Conservation (phyloP, 2,113 vertebrate species). For the Falcunculus frontatus region DNA sequence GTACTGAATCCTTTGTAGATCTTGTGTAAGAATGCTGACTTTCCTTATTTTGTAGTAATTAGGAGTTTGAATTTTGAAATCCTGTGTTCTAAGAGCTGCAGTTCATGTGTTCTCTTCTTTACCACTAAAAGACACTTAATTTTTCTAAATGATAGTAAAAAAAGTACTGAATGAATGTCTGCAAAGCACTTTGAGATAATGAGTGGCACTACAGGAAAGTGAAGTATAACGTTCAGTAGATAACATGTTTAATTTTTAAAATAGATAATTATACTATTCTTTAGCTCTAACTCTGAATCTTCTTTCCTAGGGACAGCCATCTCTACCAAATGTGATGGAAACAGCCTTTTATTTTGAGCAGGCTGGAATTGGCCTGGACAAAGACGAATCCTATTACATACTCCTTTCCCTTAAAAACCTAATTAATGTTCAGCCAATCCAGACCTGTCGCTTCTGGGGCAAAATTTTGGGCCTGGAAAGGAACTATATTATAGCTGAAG, state of each 20-base stretch:
- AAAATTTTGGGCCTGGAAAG: constrained; percentile 85
- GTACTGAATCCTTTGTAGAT: neutral
- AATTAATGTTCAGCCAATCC: constrained; percentile 74
- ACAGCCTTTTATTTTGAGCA: constrained; percentile 89
- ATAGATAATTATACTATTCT: neutral
- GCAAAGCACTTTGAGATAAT: neutral
- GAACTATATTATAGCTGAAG: constrained; percentile 91
- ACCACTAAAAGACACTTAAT: neutral
- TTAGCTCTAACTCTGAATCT: constrained; percentile 2
- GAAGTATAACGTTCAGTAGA: neutral
- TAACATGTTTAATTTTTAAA: neutral
- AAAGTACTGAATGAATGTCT: neutral
- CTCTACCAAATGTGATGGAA: constrained; percentile 87
- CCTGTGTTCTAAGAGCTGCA: neutral
- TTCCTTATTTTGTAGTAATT: neutral
- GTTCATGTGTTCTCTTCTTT: neutral
- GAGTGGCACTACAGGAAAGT: neutral
- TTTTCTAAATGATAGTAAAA: neutral
- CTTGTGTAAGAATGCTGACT: neutral
- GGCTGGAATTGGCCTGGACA: constrained; percentile 83
- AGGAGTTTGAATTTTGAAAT: neutral
- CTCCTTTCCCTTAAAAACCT: constrained; percentile 89
- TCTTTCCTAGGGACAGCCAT: constrained; percentile 72
- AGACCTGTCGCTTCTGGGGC: constrained; percentile 90
- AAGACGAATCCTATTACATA: constrained; percentile 85